Conservation (phyloP, 2,888 invertebrate species). For the Diadegma fenestrale region DNA sequence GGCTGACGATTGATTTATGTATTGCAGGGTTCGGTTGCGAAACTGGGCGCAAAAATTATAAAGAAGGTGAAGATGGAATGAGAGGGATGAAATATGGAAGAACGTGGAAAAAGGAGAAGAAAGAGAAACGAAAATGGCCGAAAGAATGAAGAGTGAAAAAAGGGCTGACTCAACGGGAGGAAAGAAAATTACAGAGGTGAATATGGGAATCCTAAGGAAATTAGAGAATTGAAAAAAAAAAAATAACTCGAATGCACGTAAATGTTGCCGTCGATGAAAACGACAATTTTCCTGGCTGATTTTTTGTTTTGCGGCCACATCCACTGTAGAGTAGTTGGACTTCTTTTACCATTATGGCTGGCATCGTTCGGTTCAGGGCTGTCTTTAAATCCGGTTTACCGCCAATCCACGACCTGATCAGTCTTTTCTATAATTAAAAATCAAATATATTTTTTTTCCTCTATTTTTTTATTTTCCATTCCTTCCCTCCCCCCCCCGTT, state of each 20-base stretch:
- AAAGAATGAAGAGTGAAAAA: too few relatives aligned
- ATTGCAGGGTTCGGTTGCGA: too few relatives aligned
- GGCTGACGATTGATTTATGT: too few relatives aligned
- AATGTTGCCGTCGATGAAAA: constrained; percentile 4
- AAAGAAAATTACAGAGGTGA: not conserved
- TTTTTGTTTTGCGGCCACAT: constrained; percentile 29
- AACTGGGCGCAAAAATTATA: too few relatives aligned
- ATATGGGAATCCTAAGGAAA: not conserved
- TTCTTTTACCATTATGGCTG: not conserved
- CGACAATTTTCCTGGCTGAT: not conserved
- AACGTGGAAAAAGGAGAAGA: too few relatives aligned
- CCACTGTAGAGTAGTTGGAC: constrained; percentile 19
- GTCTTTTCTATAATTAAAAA: constrained; percentile 22
- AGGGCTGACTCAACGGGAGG: too few relatives aligned
- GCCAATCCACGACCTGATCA: not conserved
- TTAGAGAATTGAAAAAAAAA: not conserved
- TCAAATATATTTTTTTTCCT: too few relatives aligned
- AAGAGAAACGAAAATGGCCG: too few relatives aligned
- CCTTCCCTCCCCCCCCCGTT: too few relatives aligned
- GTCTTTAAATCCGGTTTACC: not conserved
- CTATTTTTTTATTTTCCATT: too few relatives aligned
- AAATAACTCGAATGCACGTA: constrained; percentile 1
- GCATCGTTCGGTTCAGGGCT: constrained; percentile 14
- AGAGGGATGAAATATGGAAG: too few relatives aligned
- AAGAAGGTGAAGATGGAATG: too few relatives aligned